Base-by-base conservation (phyloP, 2,113 vertebrate genomes). In the Elephantulus edwardii region DNA sequence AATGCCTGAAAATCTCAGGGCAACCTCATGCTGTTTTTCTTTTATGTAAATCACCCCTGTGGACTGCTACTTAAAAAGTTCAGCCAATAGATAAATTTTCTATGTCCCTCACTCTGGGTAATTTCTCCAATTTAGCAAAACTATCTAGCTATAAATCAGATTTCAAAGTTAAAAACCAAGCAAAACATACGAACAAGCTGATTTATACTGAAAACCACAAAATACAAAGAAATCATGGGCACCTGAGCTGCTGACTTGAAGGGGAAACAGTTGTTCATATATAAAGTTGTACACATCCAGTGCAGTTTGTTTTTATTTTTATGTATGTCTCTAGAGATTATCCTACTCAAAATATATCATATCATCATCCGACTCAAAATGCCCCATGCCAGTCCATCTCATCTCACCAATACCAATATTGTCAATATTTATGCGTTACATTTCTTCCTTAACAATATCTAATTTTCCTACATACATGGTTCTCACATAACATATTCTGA, bases 1-100 rank as follows among this genome's bases (percentile, higher is more conserved):
- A 96, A 92, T 72, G 84, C 50, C 74, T 92, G 30, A 77, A 95
- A 97, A 94, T 94, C 86, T 72, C 93, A 93, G 52, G 80, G 91
- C 84, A 95, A 48, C 26, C 33, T 88, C 89, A 88, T 81, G 70
- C 88, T 93, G 79, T 93, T 94, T 96, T 95, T 91, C 78, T 96
- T 95, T 95, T 70, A 95, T 90, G 93, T 92, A 97, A 95, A 96
- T 96, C 93, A 71, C 64, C 91, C 20, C 48, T 4, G n/a, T 71
- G 62, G 86, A 92, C 85, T 89, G 22, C 46, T 88, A 91, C 93
- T 97, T 96, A 86, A 93, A 91, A 96, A 92, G 66, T 77, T 95
- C 93, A 95, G 77, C 66, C 80, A 91, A 86, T 72, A 79, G 84
- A 92, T 91, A 92, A 77, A 95, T 89, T 96, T 94, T 42, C 56